Evolutionary conservation across 2,888 invertebrate genomes (phyloP), one percentile per base, ranked within the genome.

Genomic region (Morpho deidamia): DNA sequence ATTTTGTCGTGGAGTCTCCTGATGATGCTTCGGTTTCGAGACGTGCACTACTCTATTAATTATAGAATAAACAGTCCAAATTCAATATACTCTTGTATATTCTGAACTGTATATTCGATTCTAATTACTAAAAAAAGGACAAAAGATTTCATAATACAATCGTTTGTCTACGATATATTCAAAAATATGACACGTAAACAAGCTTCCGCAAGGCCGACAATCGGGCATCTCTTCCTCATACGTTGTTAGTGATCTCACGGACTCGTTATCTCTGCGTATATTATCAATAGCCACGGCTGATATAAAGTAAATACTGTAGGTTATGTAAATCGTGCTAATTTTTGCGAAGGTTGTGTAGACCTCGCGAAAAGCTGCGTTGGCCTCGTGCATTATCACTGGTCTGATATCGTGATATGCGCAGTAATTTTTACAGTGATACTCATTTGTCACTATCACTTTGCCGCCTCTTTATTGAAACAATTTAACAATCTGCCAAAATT

Each of bases 261-360:
- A 51, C 49, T 23, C 59, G 62, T 76, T 79, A 80, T 78, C 76
- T 68, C 11, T 11, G 38, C 50, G 11, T 14, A 44, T 46, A 57
- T 55, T 62, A 58, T 62, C 62, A 60, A 62, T 60, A 62, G 60
- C 56, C 60, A 50, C 42, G 53, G 37, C 48, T 48, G 55, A 52
- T 54, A 51, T 53, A 56, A 56, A 48, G 52, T 55, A 59, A 59
- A 56, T 47, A 54, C 46, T 46, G 50, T 69, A 72, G 71, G 71
- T 77, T 81, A 83, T 85, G 82, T 81, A 83, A 83, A 82, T 81
- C 72, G 74, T 72, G 86, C 79, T 80, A 87, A 87, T 85, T 84
- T 81, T 81, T 72, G 70, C 75, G 79, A 84, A 87, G 87, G 86
- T 72, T 78, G 70, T 57, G 62, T 39, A 76, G 81, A 83, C 83